Conservation (phyloP, 1,140 invertebrate genomes). For the Hirudo medicinalis region DNA sequence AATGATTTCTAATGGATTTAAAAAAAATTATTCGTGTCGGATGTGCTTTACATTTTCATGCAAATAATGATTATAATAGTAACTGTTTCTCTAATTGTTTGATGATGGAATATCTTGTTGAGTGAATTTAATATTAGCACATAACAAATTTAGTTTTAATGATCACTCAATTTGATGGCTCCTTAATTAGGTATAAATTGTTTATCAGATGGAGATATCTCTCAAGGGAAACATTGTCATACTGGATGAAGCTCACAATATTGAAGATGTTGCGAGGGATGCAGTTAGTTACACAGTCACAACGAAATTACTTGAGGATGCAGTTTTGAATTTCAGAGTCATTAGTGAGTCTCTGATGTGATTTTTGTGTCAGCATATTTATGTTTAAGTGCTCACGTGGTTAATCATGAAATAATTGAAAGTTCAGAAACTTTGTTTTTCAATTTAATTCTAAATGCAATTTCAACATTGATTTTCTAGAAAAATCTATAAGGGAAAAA, state of each 20-base stretch:
- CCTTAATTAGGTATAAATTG: background rate
- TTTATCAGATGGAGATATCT: slow-evolving; percentile 45
- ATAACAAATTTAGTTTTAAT: background rate
- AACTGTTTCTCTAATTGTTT: background rate
- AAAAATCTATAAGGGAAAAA: too few species aligned
- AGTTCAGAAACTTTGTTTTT: too few species aligned
- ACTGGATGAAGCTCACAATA: slow-evolving; percentile 94
- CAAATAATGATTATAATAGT: too few species aligned
- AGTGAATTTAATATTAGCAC: background rate
- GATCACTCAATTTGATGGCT: background rate
- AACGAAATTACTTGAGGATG: slow-evolving; percentile 43
- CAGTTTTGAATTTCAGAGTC: slow-evolving; percentile 42
- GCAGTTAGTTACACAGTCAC: slow-evolving; percentile 56
- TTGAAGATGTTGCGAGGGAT: slow-evolving; percentile 73
- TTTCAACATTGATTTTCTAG: too few species aligned
- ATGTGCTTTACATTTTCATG: too few species aligned
- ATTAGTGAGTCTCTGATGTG: slow-evolving; percentile 28
- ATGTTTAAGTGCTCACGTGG: background rate
- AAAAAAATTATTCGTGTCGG: too few species aligned
- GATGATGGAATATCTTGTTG: background rate
- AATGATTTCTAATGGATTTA: background rate
- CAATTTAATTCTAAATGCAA: too few species aligned
- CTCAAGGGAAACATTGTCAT: slow-evolving; percentile 53
- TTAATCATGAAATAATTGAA: too few species aligned
- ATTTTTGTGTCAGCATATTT: background rate